These are phyloP conservation scores for Drosophila macrospina DNA, from an alignment of 2,888 invertebrate species.

Conservation along the genomic window DNA sequence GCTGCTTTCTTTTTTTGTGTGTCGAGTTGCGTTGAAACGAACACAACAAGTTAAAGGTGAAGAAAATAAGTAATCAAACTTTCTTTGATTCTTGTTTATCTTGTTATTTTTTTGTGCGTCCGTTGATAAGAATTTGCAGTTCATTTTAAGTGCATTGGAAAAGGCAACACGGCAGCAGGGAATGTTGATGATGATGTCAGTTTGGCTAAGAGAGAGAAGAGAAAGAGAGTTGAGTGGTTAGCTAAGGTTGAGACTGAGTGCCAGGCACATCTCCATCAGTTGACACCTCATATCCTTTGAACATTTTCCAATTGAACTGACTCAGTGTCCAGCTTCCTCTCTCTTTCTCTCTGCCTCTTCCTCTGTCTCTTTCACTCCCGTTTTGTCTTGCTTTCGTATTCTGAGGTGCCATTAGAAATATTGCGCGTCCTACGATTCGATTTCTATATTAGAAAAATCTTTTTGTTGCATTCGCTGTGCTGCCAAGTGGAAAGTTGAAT, in stretches of 20 bases:
- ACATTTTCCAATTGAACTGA: conserved; percentile 74
- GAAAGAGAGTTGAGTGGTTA: conserved; percentile 4
- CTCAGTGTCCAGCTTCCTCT: conserved; percentile 13
- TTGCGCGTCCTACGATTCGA: conserved; percentile 69
- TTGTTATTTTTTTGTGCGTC: conserved; percentile 9
- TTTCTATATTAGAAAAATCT: conserved; percentile 75
- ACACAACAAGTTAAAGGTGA: background rate
- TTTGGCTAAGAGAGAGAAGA: background rate
- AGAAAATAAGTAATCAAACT: conserved; percentile 3
- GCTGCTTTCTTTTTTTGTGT: background rate
- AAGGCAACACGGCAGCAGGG: background rate
- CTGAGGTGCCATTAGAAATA: conserved; percentile 70
- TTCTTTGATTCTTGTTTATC: conserved; percentile 20
- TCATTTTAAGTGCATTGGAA: conserved; percentile 27
- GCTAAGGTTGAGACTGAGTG: conserved; percentile 26
- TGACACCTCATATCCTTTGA: conserved; percentile 78
- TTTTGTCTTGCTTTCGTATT: conserved; percentile 4
- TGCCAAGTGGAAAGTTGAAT: conserved; percentile 56
- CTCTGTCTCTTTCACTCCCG: background rate
- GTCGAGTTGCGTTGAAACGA: background rate
- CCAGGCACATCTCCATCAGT: conserved; percentile 56
- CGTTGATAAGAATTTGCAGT: conserved; percentile 10
- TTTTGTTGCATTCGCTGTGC: conserved; percentile 57
- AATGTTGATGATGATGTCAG: conserved; percentile 40
- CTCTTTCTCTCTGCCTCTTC: conserved; percentile 4